Evolutionary conservation across 1,140 invertebrate genomes (phyloP), one percentile per base, ranked within the genome.

Genomic region (Drosophila repletoides): DNA sequence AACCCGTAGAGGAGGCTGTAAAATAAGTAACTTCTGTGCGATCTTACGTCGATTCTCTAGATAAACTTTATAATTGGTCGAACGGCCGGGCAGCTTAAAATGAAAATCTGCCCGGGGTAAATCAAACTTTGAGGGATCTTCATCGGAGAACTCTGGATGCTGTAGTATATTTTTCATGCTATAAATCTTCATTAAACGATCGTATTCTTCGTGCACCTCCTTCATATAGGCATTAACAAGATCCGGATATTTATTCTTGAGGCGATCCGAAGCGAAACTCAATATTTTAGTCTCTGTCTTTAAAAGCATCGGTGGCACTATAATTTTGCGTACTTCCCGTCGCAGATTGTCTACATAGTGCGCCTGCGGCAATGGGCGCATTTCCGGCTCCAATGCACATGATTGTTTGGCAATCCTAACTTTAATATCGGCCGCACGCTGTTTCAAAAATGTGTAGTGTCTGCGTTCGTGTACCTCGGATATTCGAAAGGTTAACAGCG

Each of bases 1-100:
- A 22, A 91, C 91, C 41, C 92, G 91, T 59, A 95, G 91, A 38
- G 94, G 92, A 10, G 92, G 92, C 75, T 94, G 93, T n/a, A 94
- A 83, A 6, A 94, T 89, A 9, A 93, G 91, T 41, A 92, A 91
- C 56, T 89, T 92, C 29, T 91, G 91, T 61, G 91, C 83, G 0
- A 95, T 72, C 59, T 91, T 91, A 6, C 92, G 91, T 17, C 92
- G 91, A 88, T 92, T 93, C 58, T 89, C 91, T 5, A 94, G 41
- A 90, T 92, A 95, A 55, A 91, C 91, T 0, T 90, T 61, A 64
- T 93, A 93, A 69, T 92, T 91, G n/a, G 91, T 64, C 0, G 94
- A 94, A 58, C 91, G 89, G 3, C 94, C 94, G 0, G 86, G 73
- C 0, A 60, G 28, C n/a, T 64, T 74, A 6, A 79, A 76, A 14